Evolutionary conservation across 2,797 vertebrate genomes (phyloP), one percentile per base, ranked within the genome.

Genomic region (Phrynocephalus guinanensis): DNA sequence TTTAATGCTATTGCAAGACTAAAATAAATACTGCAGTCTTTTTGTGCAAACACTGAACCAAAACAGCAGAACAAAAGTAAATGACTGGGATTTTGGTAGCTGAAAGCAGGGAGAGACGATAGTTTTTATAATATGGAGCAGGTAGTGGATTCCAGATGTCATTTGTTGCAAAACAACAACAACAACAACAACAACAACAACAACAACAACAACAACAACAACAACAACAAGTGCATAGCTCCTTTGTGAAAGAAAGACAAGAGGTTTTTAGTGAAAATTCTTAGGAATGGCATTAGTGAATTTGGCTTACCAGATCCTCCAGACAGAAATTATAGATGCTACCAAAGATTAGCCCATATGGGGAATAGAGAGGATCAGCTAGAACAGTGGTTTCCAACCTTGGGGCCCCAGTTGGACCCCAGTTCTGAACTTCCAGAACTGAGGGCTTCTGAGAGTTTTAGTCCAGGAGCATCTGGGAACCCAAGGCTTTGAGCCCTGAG

Each of bases 21-120:
- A 89, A 92, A 92, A 94, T 85, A 91, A 56, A 93, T 89, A 89
- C 93, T 90, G 20, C 75, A 93, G 88, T 91, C 86, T 92, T 86
- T 77, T 90, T 87, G 33, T 44, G 28, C 15, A 71, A 50, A 8
- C 11, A 0, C 28, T 82, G 90, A 92, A 92, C 88, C 86, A 89
- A 94, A 90, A 0, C 0, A 92, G 33, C 20, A 91, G 87, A 91
- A 72, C 30, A 75, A 82, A 87, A 13, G 68, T 0, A 0, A 72
- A 38, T 91, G 66, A 1, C 90, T 78, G 82, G 38, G n/a, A 33
- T 81, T 86, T 90, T 84, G 63, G 88, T 88, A 24, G 77, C 10
- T 91, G 86, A 70, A 71, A 91, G 73, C 91, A 86, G 30, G 1
- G 83, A 30, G 0, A 82, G 71, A 44, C 63, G 85, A 87, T 77